Evolutionary conservation across 2,113 vertebrate species (phyloP).

Genomic region (Chamaea fasciata): DNA sequence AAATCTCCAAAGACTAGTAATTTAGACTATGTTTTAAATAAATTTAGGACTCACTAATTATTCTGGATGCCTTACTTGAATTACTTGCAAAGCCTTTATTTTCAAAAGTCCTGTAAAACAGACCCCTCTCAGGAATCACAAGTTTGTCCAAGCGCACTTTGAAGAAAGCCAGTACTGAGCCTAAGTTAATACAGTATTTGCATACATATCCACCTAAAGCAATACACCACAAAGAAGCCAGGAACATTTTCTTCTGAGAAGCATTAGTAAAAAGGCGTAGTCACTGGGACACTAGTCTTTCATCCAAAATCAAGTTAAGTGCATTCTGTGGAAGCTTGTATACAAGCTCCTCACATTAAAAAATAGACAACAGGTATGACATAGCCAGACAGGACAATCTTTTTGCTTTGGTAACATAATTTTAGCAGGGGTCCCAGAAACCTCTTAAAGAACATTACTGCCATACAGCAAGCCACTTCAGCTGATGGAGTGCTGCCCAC

Average conservation of each 20-base stretch:
- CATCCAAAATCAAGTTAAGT: neutral
- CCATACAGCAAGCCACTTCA: neutral
- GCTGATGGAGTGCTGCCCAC: neutral
- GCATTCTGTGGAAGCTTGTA: neutral
- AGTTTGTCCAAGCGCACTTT: neutral
- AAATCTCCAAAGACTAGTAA: constrained; percentile 12
- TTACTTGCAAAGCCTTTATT: constrained; percentile 2
- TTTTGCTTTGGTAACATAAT: neutral
- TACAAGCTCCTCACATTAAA: neutral
- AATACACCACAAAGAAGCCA: constrained; percentile 12
- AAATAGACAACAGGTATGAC: neutral
- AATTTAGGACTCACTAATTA: constrained; percentile 18
- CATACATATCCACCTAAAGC: constrained; percentile 9
- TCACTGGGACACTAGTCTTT: neutral
- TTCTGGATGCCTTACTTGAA: neutral
- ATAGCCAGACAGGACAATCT: neutral
- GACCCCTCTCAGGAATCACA: constrained; percentile 38
- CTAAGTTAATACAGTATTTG: neutral
- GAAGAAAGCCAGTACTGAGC: constrained; percentile 1
- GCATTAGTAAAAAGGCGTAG: neutral
- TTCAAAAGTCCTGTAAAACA: constrained; percentile 13
- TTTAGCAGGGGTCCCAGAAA: neutral
- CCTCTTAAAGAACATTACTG: neutral
- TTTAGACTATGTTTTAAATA: constrained; percentile 11
- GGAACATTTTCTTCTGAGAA: constrained; percentile 1